Percentiles rank a stretch among this genome's conserved stretches.
Conservation (phyloP, 2,888 invertebrate genomes). For the Tinea pellionella region DNA sequence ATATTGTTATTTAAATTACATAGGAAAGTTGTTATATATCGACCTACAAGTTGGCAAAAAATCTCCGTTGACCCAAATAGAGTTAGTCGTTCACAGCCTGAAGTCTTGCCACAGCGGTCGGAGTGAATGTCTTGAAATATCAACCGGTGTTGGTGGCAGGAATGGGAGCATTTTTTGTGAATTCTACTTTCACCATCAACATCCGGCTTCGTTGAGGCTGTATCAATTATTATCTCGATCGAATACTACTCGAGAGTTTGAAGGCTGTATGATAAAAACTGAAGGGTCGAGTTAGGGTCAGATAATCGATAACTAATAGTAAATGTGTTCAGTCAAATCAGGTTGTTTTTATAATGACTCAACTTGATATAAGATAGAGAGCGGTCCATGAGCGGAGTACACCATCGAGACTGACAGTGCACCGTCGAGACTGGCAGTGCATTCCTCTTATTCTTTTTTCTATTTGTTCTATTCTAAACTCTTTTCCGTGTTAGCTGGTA, state of each 20-base stretch:
- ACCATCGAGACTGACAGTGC: too few species aligned
- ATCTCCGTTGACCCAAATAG: not conserved
- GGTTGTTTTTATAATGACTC: not conserved
- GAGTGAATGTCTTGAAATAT: conserved; percentile 64
- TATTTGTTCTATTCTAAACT: too few species aligned
- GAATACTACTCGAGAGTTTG: conserved; percentile 18
- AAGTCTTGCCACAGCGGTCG: not conserved
- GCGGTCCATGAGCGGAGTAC: too few species aligned
- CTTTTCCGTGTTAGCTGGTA: too few species aligned
- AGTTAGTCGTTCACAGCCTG: not conserved
- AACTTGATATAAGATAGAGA: too few species aligned
- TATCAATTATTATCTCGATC: conserved; percentile 43
- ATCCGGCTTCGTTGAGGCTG: conserved; percentile 51
- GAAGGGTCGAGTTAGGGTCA: not conserved
- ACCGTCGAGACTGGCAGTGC: too few species aligned
- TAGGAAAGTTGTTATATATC: not conserved
- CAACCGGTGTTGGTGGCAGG: conserved; percentile 41
- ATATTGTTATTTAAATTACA: not conserved
- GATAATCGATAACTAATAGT: not conserved
- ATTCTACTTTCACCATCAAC: conserved; percentile 59
- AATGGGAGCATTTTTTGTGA: conserved; percentile 69
- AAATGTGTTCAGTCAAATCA: not conserved
- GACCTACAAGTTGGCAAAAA: not conserved
- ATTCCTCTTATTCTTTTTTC: too few species aligned
- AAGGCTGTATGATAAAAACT: not conserved